phyloP scores from a whole-genome alignment of 2,797 vertebrate genomes.

The Rhadinocentrus ornatus region DNA sequence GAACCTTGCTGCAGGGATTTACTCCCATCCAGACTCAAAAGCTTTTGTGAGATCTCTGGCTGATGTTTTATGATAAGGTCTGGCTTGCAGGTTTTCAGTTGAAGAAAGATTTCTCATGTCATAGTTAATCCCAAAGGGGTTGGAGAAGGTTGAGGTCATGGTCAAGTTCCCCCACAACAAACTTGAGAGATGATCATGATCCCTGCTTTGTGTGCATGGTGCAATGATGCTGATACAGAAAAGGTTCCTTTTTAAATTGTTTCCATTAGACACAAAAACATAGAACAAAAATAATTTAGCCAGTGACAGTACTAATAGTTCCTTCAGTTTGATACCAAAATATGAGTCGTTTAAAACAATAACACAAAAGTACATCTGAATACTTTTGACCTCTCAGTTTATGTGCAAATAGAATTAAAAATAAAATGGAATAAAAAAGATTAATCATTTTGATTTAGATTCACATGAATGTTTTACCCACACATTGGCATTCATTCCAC shows the following conservation, averaged over 20 bases:
- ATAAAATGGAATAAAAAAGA: too few species aligned
- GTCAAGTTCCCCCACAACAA: conserved; percentile 18
- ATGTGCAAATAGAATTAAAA: too few species aligned
- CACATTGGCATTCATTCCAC: conserved; percentile 38
- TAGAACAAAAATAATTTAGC: not conserved
- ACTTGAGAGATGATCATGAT: conserved; percentile 1
- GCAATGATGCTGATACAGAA: not conserved
- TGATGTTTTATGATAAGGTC: conserved; percentile 18
- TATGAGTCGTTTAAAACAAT: not conserved
- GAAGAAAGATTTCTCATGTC: conserved; percentile 23
- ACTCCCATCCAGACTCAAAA: conserved; percentile 13
- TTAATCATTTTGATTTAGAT: too few species aligned
- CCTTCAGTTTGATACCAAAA: not conserved
- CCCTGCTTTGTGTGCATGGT: not conserved
- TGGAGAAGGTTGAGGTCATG: conserved; percentile 1
- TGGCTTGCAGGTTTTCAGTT: not conserved
- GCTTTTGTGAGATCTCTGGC: conserved; percentile 9
- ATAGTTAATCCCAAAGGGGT: conserved; percentile 27
- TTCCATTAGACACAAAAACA: conserved; percentile 1
- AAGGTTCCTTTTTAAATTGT: not conserved
- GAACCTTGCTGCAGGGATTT: not conserved
- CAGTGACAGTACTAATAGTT: not conserved
- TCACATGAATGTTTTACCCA: conserved; percentile 27
- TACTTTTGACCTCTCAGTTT: not conserved
- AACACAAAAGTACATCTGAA: not conserved